Conservation (phyloP, 2,888 invertebrate genomes). For the Congeria kusceri region DNA sequence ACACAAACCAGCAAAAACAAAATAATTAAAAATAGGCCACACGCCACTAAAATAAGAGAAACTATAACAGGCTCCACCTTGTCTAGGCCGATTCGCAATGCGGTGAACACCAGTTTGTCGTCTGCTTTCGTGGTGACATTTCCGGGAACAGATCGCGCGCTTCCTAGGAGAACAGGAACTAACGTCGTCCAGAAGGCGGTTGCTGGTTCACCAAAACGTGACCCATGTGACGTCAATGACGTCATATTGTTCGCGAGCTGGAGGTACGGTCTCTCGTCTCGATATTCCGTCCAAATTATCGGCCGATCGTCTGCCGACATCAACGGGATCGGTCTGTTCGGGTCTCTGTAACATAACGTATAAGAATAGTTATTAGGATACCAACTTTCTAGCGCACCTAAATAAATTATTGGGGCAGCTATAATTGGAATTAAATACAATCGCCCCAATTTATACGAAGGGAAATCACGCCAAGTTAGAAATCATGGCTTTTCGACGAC, state of each 20-base stretch:
- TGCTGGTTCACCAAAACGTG: slow-evolving; percentile 46
- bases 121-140: not conserved
- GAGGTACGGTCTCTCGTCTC: slow-evolving; percentile 34
- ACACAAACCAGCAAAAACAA: slow-evolving; percentile 22
- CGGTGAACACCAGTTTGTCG: slow-evolving; percentile 15
- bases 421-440: too few relatives aligned
- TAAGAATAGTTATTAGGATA: too few relatives aligned
- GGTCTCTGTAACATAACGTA: slow-evolving; percentile 33
- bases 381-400: too few relatives aligned
- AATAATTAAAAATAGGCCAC: slow-evolving; percentile 20
- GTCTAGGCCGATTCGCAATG: slow-evolving; percentile 18
- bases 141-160: slow-evolving; percentile 1
- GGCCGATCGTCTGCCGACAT: slow-evolving; percentile 11
- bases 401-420: too few relatives aligned
- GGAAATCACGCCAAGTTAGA: too few relatives aligned
- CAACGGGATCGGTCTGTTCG: slow-evolving; percentile 42
- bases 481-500: too few relatives aligned
- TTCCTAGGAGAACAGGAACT: slow-evolving; percentile 42
- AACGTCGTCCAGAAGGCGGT: slow-evolving; percentile 53
- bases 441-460: too few relatives aligned
- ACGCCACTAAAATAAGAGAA: slow-evolving; percentile 15
- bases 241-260: slow-evolving; percentile 46
- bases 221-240: slow-evolving; percentile 12
- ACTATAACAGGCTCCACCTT: slow-evolving; percentile 30
- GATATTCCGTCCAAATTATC: slow-evolving; percentile 44